These are phyloP conservation scores for Leucophenga varia DNA, from an alignment of 1,140 invertebrate species.

Conservation along the genomic window DNA sequence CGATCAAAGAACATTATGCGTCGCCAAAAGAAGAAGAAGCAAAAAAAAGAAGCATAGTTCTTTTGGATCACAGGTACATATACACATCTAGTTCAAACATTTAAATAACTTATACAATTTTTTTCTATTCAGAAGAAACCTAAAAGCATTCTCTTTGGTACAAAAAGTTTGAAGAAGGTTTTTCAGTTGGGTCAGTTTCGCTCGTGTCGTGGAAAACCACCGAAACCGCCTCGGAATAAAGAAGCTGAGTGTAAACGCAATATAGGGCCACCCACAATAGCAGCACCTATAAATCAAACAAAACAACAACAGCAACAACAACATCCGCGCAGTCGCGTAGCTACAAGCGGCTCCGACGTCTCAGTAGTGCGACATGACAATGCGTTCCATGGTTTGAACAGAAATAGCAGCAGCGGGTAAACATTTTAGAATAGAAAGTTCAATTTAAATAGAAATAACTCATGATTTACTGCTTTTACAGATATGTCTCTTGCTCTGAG, in stretches of 20 bases:
- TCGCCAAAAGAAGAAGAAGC: slow-evolving; percentile 70
- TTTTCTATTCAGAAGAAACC: slow-evolving; percentile 57
- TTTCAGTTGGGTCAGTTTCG: slow-evolving; percentile 51
- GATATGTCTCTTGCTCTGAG: slow-evolving; percentile 82
- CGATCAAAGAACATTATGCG: slow-evolving; percentile 87
- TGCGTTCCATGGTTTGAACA: slow-evolving; percentile 60
- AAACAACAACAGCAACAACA: slow-evolving; percentile 24
- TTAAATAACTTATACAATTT: too few species aligned
- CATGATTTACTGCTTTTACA: too few species aligned
- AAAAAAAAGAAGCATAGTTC: slow-evolving; percentile 59
- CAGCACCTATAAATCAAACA: slow-evolving; percentile 18
- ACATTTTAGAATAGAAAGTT: not conserved
- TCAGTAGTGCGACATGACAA: slow-evolving; percentile 48
- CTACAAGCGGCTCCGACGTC: slow-evolving; percentile 53
- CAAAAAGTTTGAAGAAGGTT: slow-evolving; percentile 60
- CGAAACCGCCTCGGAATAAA: slow-evolving; percentile 21
- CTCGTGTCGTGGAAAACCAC: slow-evolving; percentile 40
- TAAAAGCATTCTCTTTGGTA: slow-evolving; percentile 59
- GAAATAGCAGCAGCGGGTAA: slow-evolving; percentile 68
- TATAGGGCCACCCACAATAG: slow-evolving; percentile 28
- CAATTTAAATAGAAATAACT: too few species aligned
- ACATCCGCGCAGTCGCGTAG: slow-evolving; percentile 37
- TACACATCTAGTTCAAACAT: too few species aligned
- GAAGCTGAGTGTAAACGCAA: slow-evolving; percentile 25
- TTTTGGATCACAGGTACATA: slow-evolving; percentile 36